Conservation (phyloP, 2,888 invertebrate species). For the Aelia acuminata region DNA sequence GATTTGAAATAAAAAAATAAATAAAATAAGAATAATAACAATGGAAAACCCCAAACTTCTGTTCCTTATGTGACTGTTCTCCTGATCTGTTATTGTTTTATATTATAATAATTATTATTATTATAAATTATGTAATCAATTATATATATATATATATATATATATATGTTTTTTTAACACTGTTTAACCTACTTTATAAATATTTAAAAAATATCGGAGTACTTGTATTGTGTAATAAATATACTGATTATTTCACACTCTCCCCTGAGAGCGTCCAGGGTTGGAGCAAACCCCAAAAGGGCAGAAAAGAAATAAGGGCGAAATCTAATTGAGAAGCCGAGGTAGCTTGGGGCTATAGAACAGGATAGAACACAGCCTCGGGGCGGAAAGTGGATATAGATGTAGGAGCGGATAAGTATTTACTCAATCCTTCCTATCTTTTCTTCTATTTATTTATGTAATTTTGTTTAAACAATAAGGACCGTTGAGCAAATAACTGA, state of each 20-base stretch:
- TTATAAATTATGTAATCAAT: too few species aligned
- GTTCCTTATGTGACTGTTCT: too few species aligned
- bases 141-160: too few species aligned
- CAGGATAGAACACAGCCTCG: not conserved
- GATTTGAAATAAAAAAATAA: too few species aligned
- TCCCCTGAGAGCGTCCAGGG: not conserved
- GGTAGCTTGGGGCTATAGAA: constrained; percentile 5
- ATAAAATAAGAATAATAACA: too few species aligned
- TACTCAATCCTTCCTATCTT: not conserved
- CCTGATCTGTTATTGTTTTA: too few species aligned
- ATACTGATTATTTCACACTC: not conserved
- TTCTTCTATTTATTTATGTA: not conserved
- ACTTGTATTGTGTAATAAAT: not conserved
- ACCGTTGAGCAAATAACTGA: not conserved
- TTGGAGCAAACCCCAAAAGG: not conserved
- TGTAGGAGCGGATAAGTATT: not conserved
- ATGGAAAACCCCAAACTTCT: too few species aligned
- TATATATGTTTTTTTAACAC: too few species aligned
- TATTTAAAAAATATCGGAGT: too few species aligned
- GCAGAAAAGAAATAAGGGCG: constrained; percentile 12
- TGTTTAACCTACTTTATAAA: too few species aligned
- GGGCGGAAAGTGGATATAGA: constrained; percentile 16
- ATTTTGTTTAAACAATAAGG: not conserved
- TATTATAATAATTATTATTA: too few species aligned
- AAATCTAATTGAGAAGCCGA: constrained; percentile 7